These are phyloP conservation scores for Ophiothrix spiculata DNA, from an alignment of 35 echinoderm and acorn worm species.

Conservation along the genomic window DNA sequence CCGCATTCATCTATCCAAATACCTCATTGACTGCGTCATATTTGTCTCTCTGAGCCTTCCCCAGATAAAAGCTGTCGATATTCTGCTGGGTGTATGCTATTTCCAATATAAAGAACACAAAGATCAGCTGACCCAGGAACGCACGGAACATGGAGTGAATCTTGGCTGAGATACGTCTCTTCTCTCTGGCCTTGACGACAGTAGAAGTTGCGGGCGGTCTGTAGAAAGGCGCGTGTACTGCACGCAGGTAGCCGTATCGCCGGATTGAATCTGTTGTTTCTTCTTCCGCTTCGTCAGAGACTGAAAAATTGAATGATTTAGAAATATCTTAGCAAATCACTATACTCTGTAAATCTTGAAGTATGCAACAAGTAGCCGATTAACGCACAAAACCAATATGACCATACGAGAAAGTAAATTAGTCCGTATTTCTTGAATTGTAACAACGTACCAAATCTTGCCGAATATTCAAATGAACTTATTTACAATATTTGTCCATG, in stretches of 20 bases:
- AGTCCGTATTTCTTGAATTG: too few relatives aligned
- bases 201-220: conserved; percentile 43
- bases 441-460: too few relatives aligned
- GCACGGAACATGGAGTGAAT: conserved; percentile 71
- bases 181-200: conserved; percentile 59
- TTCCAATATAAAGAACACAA: conserved; percentile 68
- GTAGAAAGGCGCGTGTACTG: conserved; percentile 40
- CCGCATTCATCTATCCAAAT: too few relatives aligned
- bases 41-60: conserved; percentile 34
- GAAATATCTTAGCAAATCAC: too few relatives aligned
- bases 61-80: conserved; percentile 48
- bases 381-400: too few relatives aligned
- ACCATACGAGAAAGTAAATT: too few relatives aligned
- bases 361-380: too few relatives aligned
- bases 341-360: too few relatives aligned
- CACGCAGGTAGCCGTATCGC: background rate
- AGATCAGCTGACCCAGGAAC: conserved; percentile 64
- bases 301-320: too few relatives aligned
- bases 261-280: background rate
- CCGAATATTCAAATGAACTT: too few relatives aligned
- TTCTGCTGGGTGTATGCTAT: conserved; percentile 71
- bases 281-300: background rate
- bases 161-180: conserved; percentile 51
- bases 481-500: too few relatives aligned
- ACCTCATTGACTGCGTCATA: conserved; percentile 53